Percentiles rank a stretch among this genome's conserved stretches.
phyloP scores from a whole-genome alignment of 2,888 invertebrate genomes.

The Cantharis rufa region DNA sequence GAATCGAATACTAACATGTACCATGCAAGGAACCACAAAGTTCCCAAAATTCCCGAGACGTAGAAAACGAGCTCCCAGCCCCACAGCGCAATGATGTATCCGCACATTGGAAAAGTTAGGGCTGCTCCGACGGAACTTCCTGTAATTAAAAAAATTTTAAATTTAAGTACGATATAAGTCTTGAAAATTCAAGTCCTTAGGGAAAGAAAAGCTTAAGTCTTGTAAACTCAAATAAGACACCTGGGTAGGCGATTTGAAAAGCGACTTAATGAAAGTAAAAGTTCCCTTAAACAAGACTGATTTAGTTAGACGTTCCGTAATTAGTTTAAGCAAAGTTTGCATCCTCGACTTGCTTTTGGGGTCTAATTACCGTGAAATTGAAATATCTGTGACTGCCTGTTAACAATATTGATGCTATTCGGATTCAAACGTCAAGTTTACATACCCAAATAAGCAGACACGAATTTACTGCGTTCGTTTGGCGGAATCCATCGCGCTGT shows the following conservation, averaged over 20 bases:
- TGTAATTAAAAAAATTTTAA: conserved; percentile 38
- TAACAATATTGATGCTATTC: neutral
- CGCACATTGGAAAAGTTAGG: conserved; percentile 71
- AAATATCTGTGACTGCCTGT: neutral
- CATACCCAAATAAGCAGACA: conserved; percentile 59
- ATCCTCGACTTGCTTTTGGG: neutral
- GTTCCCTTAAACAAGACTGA: neutral
- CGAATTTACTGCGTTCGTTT: conserved; percentile 74
- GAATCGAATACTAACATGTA: conserved; percentile 65
- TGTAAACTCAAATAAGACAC: neutral
- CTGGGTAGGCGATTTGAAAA: neutral
- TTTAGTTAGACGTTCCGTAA: neutral
- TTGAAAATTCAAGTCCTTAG: neutral
- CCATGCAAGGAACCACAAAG: conserved; percentile 71
- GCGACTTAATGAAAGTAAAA: neutral
- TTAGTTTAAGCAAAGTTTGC: neutral
- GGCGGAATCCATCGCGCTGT: conserved; percentile 83
- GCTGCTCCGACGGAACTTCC: conserved; percentile 70
- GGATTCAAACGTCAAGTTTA: neutral
- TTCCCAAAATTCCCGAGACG: conserved; percentile 63
- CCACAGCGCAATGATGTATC: conserved; percentile 64
- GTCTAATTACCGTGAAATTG: neutral
- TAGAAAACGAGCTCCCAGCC: conserved; percentile 78
- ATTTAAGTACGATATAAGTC: neutral
- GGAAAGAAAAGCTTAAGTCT: neutral